Evolutionary conservation across 2,113 vertebrate genomes (phyloP), one percentile per base, ranked within the genome.

Genomic region (Rhizomys pruinosus): DNA sequence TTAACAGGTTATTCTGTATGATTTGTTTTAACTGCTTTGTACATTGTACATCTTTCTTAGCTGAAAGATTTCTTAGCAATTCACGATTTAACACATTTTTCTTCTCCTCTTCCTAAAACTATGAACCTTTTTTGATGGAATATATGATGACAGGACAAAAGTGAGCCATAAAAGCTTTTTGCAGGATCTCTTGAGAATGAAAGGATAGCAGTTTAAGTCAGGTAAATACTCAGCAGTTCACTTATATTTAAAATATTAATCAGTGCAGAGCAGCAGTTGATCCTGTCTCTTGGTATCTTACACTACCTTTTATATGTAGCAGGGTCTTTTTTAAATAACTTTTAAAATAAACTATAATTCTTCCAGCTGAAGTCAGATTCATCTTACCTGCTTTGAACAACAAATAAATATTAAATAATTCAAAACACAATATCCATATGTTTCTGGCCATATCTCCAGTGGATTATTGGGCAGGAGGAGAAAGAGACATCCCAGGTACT

Each of bases 1-100:
- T 98, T 98, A 98, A 98, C 97, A 98, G 98, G 98, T 98, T 99
- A 97, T 98, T 98, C 98, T 97, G 97, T 98, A 98, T 98, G 98
- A 99, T 98, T 99, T 98, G 98, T 98, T 99, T 98, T 96, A 98
- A 98, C 98, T 98, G 98, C 95, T 97, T 91, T 96, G 95, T 97
- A 98, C 97, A 97, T 94, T 97, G 96, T 66, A 0, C 96, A 89
- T 97, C 96, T 97, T 98, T 97, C 91, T 93, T 95, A 97, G 95
- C 87, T 97, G 97, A 98, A 97, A 98, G 88, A n/a, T 86, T 97
- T 96, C 97, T 97, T 97, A 98, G 94, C 87, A 93, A 86, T 97
- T 98, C 93, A 97, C 92, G 95, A 96, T 97, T 98, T 98, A 97
- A 98, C 96, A 98, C 96, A 93, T 64, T 82, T 89, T 94, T 97